Percentiles rank a stretch among this genome's conserved stretches.
Conservation (phyloP, 2,888 invertebrate species). For the Eupeodes latifasciatus region DNA sequence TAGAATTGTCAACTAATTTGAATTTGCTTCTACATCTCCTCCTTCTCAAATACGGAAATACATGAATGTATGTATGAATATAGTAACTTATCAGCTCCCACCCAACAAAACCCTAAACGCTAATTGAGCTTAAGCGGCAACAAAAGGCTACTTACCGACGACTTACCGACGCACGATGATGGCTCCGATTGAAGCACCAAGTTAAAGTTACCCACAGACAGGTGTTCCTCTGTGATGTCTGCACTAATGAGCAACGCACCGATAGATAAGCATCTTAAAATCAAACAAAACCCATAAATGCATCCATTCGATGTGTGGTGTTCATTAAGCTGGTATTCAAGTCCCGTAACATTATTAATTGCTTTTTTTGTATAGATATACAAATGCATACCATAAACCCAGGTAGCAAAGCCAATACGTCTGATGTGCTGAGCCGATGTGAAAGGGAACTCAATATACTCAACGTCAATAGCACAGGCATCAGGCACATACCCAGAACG, state of each 20-base stretch:
- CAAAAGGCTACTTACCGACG: conserved; percentile 41
- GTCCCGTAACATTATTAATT: conserved; percentile 57
- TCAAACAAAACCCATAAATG: conserved; percentile 58
- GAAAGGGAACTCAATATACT: neutral
- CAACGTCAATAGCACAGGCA: neutral
- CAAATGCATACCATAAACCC: conserved; percentile 44
- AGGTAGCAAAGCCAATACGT: conserved; percentile 30
- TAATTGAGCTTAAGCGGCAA: conserved; percentile 67
- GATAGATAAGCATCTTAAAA: conserved; percentile 62
- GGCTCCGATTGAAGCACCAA: neutral
- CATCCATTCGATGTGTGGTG: conserved; percentile 63
- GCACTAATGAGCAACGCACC: conserved; percentile 51
- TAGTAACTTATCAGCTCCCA: conserved; percentile 57
- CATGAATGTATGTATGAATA: neutral
- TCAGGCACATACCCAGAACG: neutral
- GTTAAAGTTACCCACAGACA: conserved; percentile 38
- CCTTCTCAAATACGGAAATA: neutral
- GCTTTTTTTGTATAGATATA: conserved; percentile 26
- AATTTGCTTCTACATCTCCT: neutral
- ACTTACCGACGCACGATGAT: too few species aligned
- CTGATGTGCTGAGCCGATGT: neutral
- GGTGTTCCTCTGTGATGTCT: conserved; percentile 22
- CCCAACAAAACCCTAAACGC: conserved; percentile 57
- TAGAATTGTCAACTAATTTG: conserved; percentile 37
- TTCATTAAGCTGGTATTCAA: conserved; percentile 22